phyloP scores from a whole-genome alignment of 2,797 vertebrate genomes.

The Carapus acus region DNA sequence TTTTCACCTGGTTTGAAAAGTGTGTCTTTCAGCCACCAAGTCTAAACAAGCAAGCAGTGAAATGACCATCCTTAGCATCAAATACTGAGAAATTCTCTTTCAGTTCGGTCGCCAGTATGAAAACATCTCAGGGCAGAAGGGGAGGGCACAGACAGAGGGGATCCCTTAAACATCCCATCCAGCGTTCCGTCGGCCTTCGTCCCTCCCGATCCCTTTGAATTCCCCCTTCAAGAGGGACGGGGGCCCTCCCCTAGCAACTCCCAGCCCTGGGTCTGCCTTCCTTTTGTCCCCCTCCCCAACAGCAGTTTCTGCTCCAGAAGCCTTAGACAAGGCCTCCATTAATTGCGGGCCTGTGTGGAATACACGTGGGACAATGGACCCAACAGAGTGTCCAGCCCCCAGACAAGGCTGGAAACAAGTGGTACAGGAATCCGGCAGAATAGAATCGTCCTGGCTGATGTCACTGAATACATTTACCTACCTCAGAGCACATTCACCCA shows the following conservation, averaged over 20 bases:
- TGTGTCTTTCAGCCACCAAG: constrained; percentile 8
- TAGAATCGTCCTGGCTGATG: constrained; percentile 92
- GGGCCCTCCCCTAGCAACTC: constrained; percentile 78
- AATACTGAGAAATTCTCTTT: constrained; percentile 49
- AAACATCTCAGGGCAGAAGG: constrained; percentile 59
- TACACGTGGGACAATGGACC: constrained; percentile 84
- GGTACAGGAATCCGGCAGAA: constrained; percentile 87
- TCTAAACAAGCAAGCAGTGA: constrained; percentile 48
- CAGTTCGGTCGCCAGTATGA: constrained; percentile 58
- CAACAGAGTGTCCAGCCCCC: constrained; percentile 86
- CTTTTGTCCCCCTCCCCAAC: constrained; percentile 71
- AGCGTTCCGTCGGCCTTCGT: constrained; percentile 61
- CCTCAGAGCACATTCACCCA: constrained; percentile 88
- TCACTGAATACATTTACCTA: constrained; percentile 99
- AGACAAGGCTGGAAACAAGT: constrained; percentile 96
- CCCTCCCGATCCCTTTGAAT: constrained; percentile 74
- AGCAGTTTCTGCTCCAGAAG: constrained; percentile 91
- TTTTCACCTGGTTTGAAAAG: constrained; percentile 40
- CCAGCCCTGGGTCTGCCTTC: constrained; percentile 55
- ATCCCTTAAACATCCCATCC: constrained; percentile 65
- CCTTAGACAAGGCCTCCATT: constrained; percentile 92
- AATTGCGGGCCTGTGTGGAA: constrained; percentile 85
- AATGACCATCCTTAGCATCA: constrained; percentile 65
- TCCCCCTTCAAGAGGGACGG: constrained; percentile 54
- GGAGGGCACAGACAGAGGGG: constrained; percentile 60